These are phyloP conservation scores for Gastracanthus pulcherrimus DNA, from an alignment of 2,888 invertebrate genomes.

Conservation along the genomic window DNA sequence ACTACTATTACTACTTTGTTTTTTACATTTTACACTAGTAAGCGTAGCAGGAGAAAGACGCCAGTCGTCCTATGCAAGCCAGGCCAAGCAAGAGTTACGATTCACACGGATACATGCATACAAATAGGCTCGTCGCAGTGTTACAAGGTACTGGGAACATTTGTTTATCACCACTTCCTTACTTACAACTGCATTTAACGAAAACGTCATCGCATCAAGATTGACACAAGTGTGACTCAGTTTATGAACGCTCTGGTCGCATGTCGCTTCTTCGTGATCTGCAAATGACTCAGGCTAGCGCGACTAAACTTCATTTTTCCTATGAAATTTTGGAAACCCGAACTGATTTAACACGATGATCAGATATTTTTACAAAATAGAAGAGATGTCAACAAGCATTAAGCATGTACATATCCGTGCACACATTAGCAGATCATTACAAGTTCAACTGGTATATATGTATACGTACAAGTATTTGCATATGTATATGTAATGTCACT, in stretches of 20 bases:
- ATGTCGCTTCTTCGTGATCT: slow-evolving; percentile 4
- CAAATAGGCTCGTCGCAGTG: slow-evolving; percentile 19
- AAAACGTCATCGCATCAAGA: slow-evolving; percentile 19
- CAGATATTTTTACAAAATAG: slow-evolving; percentile 52
- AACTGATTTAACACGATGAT: slow-evolving; percentile 27
- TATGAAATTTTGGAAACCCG: slow-evolving; percentile 1
- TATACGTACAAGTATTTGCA: slow-evolving; percentile 30
- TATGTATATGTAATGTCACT: slow-evolving; percentile 38
- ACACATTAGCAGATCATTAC: slow-evolving; percentile 14
- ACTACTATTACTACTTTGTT: no score
- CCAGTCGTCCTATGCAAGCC: slow-evolving; percentile 7
- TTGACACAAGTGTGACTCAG: slow-evolving; percentile 19
- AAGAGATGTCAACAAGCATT: slow-evolving; percentile 33
- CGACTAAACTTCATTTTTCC: slow-evolving; percentile 27
- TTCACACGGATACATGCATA: neutral
- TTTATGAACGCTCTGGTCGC: slow-evolving; percentile 25
- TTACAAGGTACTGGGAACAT: slow-evolving; percentile 45
- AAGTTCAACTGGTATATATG: slow-evolving; percentile 25
- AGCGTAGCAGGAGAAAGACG: slow-evolving; percentile 2
- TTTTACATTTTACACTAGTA: slow-evolving; percentile 39
- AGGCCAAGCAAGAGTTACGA: slow-evolving; percentile 9
- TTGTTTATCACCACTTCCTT: slow-evolving; percentile 36
- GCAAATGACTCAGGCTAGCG: slow-evolving; percentile 2
- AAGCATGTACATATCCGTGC: slow-evolving; percentile 56
- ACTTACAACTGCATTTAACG: slow-evolving; percentile 47